Evolutionary conservation across 2,797 vertebrate species (phyloP), one percentile per base, ranked within the genome.

Genomic region (Apogon hyalosoma): DNA sequence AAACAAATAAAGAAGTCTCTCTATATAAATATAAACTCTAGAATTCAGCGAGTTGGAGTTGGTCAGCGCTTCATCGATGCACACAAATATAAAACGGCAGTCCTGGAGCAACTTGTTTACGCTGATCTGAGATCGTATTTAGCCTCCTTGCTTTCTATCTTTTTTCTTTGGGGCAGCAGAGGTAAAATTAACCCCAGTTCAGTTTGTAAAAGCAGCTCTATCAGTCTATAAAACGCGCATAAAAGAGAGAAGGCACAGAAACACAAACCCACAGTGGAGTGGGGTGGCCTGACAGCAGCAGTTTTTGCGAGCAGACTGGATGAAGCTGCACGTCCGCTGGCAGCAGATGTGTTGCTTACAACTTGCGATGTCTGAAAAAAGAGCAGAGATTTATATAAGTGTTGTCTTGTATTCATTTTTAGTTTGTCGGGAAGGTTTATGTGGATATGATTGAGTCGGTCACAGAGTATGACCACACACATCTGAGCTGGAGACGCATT

Each of bases 191-290:
- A 83, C 38, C 75, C 75, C 56, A 63, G 72, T 53, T 84, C 81
- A 65, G 77, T 42, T 0, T 80, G 77, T 87, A 82, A 67, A 86
- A 87, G 82, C 84, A 80, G 76, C 77, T 66, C 43, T 68, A 71
- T 38, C 64, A 51, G 75, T 89, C 82, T 91, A 89, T 84, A 93
- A 91, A 89, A 91, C 65, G 74, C 77, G 73, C 88, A 87, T 89
- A 87, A 87, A 90, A 92, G 88, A 93, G 88, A 90, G 88, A 94
- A 94, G 94, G 94, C 94, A 94, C 94, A 88, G 87, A 92, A 91
- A 93, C 85, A 92, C 90, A 92, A 88, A 89, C 90, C 91, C 91
- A 88, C 82, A 11, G 15, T 57, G 64, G 48, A 69, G 88, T 58
- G 78, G 89, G 82, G 77, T 76, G 77, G 79, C 90, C 78, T 52